Evolutionary conservation across 2,113 vertebrate species (phyloP).

Genomic region (Fulmarus glacialis): DNA sequence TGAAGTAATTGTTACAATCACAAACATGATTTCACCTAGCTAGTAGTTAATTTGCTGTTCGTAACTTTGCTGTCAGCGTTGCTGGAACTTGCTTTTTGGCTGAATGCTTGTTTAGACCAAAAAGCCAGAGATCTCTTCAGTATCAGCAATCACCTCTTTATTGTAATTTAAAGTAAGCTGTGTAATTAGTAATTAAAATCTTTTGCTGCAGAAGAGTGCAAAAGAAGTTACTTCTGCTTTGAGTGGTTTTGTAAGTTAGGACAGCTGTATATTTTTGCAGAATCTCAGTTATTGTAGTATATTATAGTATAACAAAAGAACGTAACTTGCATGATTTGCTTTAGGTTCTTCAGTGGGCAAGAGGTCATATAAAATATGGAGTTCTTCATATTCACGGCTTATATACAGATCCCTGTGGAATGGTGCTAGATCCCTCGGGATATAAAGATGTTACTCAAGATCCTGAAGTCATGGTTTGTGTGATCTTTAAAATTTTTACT

Average conservation of each 20-base stretch:
- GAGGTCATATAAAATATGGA: constrained; percentile 64
- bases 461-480: constrained; percentile 77
- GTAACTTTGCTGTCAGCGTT: not conserved
- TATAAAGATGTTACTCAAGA: constrained; percentile 80
- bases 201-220: not conserved
- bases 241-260: not conserved
- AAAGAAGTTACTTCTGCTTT: not conserved
- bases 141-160: not conserved
- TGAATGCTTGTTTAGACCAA: not conserved
- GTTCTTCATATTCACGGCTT: constrained; percentile 78
- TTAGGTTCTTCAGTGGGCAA: constrained; percentile 78
- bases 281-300: not conserved
- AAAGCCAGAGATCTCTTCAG: not conserved
- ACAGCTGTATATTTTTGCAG: not conserved
- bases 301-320: not conserved
- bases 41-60: not conserved
- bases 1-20: not conserved
- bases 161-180: not conserved
- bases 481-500: not conserved
- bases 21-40: not conserved
- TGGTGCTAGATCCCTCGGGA: constrained; percentile 75
- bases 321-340: not conserved
- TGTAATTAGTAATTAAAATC: not conserved
- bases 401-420: constrained; percentile 77
- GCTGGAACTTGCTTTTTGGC: not conserved